Percentiles rank a stretch among this genome's conserved stretches.
Conservation (phyloP, 2,888 invertebrate species). For the Leptinotarsa juncta region DNA sequence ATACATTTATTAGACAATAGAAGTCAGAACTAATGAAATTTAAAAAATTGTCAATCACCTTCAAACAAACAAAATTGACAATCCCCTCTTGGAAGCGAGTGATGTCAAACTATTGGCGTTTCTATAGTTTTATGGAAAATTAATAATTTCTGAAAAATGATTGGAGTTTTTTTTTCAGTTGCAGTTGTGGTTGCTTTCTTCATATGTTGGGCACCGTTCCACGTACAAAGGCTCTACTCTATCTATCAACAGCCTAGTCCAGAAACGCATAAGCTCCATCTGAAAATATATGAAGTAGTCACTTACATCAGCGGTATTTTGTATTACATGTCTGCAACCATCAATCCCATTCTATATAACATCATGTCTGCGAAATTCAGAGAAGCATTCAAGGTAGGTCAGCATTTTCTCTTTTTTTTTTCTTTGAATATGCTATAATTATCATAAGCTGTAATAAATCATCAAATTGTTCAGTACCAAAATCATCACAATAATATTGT, state of each 20-base stretch:
- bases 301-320: constrained; percentile 88
- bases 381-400: constrained; percentile 86
- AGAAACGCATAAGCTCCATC: constrained; percentile 60
- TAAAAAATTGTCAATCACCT: too few species aligned
- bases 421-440: constrained; percentile 1
- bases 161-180: constrained; percentile 68
- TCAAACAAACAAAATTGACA: too few species aligned
- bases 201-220: constrained; percentile 93
- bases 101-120: too few species aligned
- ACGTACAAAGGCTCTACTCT: constrained; percentile 88
- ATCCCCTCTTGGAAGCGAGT: too few species aligned
- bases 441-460: background rate
- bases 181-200: constrained; percentile 91
- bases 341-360: constrained; percentile 92
- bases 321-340: constrained; percentile 91
- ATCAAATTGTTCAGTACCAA: too few species aligned
- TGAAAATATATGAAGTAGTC: constrained; percentile 66
- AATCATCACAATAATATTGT: too few species aligned
- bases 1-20: too few species aligned
- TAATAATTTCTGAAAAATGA: too few species aligned
- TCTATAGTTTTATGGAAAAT: too few species aligned
- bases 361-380: constrained; percentile 94
- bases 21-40: too few species aligned
- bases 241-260: constrained; percentile 65
- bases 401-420: background rate